These are phyloP conservation scores for Diachasmimorpha longicaudata DNA, from an alignment of 1,140 invertebrate genomes.

Conservation along the genomic window DNA sequence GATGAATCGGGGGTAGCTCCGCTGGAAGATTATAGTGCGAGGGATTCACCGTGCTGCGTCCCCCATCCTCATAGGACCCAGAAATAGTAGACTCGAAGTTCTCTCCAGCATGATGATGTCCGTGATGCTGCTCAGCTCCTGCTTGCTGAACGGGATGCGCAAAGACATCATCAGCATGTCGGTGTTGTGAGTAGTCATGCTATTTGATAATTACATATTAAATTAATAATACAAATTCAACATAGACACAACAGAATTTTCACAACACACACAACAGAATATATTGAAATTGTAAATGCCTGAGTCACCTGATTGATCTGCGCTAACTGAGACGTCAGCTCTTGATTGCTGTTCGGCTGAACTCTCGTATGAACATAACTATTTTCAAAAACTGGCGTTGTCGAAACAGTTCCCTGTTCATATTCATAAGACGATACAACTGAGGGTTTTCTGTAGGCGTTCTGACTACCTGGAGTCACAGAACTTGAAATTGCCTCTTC, in stretches of 20 bases:
- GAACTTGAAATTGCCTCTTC: neutral
- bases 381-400: constrained; percentile 39
- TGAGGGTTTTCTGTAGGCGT: constrained; percentile 15
- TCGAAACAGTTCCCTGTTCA: constrained; percentile 32
- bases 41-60: constrained; percentile 33
- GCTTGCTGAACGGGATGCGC: constrained; percentile 24
- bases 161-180: constrained; percentile 31
- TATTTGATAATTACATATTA: too few relatives aligned
- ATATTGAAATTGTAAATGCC: too few relatives aligned
- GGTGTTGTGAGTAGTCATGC: constrained; percentile 41
- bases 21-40: constrained; percentile 54
- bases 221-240: too few relatives aligned
- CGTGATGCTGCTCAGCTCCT: neutral
- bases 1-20: constrained; percentile 64
- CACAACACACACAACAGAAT: too few relatives aligned
- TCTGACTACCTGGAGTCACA: constrained; percentile 8
- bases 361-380: constrained; percentile 28
- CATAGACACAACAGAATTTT: too few relatives aligned
- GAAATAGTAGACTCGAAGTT: constrained; percentile 10
- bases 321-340: constrained; percentile 40
- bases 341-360: constrained; percentile 38
- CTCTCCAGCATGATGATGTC: constrained; percentile 15
- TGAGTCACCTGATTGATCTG: constrained; percentile 38
- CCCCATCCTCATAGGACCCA: constrained; percentile 36
- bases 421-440: constrained; percentile 39